Base-by-base conservation (phyloP, 2,113 vertebrate species). In the Vidua macroura region DNA sequence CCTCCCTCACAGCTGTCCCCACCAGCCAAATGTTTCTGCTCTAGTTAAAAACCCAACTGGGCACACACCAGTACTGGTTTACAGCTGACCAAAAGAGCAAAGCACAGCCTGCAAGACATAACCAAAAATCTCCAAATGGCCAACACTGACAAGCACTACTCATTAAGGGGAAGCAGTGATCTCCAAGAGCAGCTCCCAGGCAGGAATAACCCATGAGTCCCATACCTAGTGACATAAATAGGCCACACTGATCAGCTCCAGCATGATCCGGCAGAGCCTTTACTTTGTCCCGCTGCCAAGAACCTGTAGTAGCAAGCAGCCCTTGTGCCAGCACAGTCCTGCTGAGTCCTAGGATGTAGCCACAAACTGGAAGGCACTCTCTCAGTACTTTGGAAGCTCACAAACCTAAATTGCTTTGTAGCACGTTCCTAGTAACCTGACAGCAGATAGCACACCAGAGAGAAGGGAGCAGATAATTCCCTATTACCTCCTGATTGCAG, bases 171-270 rank as follows among this genome's bases (percentile, higher is more conserved):
- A 81, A 35, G 25, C 39, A 39, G 72, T 7, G 39, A 68, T 46
- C 30, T 84, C 64, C 60, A 58, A 62, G 69, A 89, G 75, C 66
- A 89, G 87, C 70, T 94, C 62, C 67, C 33, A 41, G 78, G 92
- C 70, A 90, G 70, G 67, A 73, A 78, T 83, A 88, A 76, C 49
- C 53, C 53, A 1, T 0, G 22, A 60, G 48, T 39, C 49, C 95
- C 58, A 28, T 30, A 73, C 53, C 82, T 39, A 79, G 70, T 83
- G 96, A 93, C 88, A 92, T 25, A 96, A 93, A 90, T 83, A 96
- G 90, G 85, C 93, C 85, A 22, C 2, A 6, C 53, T 80, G 92
- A 79, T 85, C 82, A 41, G 48, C 75, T 85, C 83, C 90, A 88
- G 84, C 75, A 1, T 41, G 90, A 94, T 56, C 90, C 43, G 0